Evolutionary conservation across 2,888 invertebrate species (phyloP).

Genomic region (Chloroclysta siterata): DNA sequence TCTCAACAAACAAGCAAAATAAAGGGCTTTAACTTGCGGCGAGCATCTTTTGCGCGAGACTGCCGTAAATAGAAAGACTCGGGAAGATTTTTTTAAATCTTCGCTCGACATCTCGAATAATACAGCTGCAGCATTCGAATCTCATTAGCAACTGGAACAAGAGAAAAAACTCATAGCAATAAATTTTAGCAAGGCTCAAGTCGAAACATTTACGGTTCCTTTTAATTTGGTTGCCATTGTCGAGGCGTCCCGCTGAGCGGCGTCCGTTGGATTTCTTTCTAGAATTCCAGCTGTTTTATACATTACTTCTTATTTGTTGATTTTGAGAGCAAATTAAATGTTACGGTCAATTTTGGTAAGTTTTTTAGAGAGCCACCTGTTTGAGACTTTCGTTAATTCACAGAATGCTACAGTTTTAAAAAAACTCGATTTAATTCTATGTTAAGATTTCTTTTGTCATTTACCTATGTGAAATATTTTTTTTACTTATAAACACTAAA

Average conservation of each 20-base stretch:
- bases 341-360: slow-evolving; percentile 49
- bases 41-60: slow-evolving; percentile 46
- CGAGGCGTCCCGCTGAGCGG: slow-evolving; percentile 78
- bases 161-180: slow-evolving; percentile 77
- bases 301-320: slow-evolving; percentile 80
- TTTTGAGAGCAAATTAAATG: slow-evolving; percentile 72
- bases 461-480: no score
- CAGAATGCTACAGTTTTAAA: no score
- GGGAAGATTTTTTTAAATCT: slow-evolving; percentile 65
- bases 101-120: slow-evolving; percentile 66
- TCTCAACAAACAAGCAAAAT: slow-evolving; percentile 55
- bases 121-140: slow-evolving; percentile 80
- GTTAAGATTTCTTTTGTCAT: no score
- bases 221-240: slow-evolving; percentile 84
- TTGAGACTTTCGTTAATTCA: background rate
- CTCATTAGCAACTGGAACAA: slow-evolving; percentile 82
- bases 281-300: slow-evolving; percentile 80
- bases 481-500: background rate
- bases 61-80: slow-evolving; percentile 54
- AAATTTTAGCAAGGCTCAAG: slow-evolving; percentile 83
- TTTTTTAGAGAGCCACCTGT: background rate
- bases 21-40: slow-evolving; percentile 58
- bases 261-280: slow-evolving; percentile 76
- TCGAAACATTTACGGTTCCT: slow-evolving; percentile 82
- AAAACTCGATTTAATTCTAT: background rate